Base-by-base conservation (phyloP, 2,113 vertebrate species). In the Amia ocellicauda region DNA sequence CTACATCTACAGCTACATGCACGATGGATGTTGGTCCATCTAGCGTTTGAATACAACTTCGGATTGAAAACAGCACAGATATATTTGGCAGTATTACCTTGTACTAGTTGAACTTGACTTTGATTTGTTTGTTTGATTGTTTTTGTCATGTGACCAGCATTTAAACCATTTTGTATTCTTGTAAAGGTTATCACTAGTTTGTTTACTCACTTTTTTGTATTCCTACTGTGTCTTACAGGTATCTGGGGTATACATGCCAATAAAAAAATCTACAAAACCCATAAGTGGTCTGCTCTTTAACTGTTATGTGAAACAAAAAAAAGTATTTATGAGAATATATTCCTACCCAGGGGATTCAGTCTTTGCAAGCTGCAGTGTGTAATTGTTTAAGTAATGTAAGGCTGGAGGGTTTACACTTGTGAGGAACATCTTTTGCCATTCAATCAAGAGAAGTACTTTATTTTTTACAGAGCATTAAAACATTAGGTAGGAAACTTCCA, bases 191-290 rank as follows among this genome's bases (percentile, higher is more conserved):
- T 63, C 22, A 55, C 61, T 26, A 67, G 60, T 61, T 64, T 47
- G 23, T 68, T 52, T 54, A 60, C 65, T 64, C 59, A 56, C 52
- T 58, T 52, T 23, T 22, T 45, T 64, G 26, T 69, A 60, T 59
- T 52, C 66, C 58, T 58, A 66, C 41, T 56, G 13, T 62, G 28
- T 68, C 19, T 58, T 62, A 49, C 40, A 54, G n/a, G 45, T 52
- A 50, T 66, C 53, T 70, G 23, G 36, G 49, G 69, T 79, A 70
- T 78, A 72, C 75, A 82, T 80, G 78, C 71, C 77, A 88, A 86
- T 85, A 88, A 88, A 89, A 57, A 60, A 74, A 70, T 63, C 69
- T 79, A 75, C 63, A 36, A 36, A 36, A 36, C 11, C 11, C 31
- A 24, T 7, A 9, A 41, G 36, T 51, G 28, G 17, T 41, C 52